Conservation (phyloP, 2,113 vertebrate genomes). For the Psilopsiagon aymara region DNA sequence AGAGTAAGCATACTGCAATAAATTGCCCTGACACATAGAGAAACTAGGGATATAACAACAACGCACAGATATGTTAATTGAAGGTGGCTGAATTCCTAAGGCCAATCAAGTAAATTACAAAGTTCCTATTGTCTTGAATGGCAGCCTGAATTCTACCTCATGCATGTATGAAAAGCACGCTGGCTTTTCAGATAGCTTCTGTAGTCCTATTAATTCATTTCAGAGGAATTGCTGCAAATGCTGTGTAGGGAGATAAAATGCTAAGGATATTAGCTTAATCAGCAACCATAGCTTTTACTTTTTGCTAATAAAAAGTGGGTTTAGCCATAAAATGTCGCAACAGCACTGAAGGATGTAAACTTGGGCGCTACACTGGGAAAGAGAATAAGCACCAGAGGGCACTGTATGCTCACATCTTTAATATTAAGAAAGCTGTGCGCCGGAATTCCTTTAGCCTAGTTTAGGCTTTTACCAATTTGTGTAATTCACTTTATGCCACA, state of each 20-base stretch:
- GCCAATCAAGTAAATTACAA: not conserved
- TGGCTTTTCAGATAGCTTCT: not conserved
- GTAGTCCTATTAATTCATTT: not conserved
- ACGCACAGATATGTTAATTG: not conserved
- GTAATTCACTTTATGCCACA: not conserved
- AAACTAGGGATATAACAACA: not conserved
- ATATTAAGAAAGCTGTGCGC: not conserved
- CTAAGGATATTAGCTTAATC: not conserved
- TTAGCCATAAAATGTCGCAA: not conserved
- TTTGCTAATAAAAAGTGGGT: not conserved
- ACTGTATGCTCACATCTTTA: not conserved
- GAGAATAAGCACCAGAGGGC: slow-evolving; percentile 49
- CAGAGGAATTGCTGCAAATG: not conserved
- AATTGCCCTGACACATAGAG: not conserved
- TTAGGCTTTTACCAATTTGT: not conserved
- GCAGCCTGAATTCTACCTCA: not conserved
- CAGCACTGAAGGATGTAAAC: not conserved
- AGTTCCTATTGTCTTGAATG: not conserved
- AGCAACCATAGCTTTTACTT: not conserved
- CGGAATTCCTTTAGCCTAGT: not conserved
- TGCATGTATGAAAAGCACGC: not conserved
- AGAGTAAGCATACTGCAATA: not conserved
- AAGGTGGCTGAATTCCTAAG: not conserved
- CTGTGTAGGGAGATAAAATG: not conserved
- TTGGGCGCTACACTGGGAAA: not conserved